These are phyloP conservation scores for Platalea minor DNA, from an alignment of 2,797 vertebrate genomes.

Conservation along the genomic window DNA sequence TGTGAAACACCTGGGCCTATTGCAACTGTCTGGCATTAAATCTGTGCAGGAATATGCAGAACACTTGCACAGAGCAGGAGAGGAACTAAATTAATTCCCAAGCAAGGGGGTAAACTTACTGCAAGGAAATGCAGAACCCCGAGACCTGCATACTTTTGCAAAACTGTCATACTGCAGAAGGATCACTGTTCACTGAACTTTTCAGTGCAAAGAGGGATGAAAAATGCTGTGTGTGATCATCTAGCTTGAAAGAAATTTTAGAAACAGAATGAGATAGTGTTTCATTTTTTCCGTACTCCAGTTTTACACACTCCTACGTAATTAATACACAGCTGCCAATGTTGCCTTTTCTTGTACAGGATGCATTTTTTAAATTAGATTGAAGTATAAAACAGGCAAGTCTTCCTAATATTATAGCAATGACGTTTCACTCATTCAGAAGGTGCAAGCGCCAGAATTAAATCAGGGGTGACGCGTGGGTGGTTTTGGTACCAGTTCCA, in stretches of 20 bases:
- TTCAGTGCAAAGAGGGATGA: neutral
- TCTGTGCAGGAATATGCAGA: neutral
- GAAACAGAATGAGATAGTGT: neutral
- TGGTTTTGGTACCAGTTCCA: neutral
- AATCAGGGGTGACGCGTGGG: accelerated
- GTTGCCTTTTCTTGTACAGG: neutral
- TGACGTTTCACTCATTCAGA: neutral
- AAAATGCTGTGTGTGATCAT: neutral
- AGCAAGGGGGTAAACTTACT: neutral
- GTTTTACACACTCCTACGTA: neutral
- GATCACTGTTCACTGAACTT: neutral
- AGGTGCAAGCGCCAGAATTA: neutral
- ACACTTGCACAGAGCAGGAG: neutral
- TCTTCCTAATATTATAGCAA: neutral
- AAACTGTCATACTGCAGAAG: neutral
- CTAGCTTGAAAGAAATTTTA: neutral
- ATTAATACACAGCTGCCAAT: neutral
- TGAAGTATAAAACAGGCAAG: neutral
- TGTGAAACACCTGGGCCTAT: neutral
- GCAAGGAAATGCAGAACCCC: neutral
- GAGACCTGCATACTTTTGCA: neutral
- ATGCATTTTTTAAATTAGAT: neutral
- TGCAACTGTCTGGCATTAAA: neutral
- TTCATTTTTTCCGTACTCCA: neutral
- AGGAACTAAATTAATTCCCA: neutral